Evolutionary conservation across 2,113 vertebrate species (phyloP), one percentile per base, ranked within the genome.

Genomic region (Andinoacara biseriatus): DNA sequence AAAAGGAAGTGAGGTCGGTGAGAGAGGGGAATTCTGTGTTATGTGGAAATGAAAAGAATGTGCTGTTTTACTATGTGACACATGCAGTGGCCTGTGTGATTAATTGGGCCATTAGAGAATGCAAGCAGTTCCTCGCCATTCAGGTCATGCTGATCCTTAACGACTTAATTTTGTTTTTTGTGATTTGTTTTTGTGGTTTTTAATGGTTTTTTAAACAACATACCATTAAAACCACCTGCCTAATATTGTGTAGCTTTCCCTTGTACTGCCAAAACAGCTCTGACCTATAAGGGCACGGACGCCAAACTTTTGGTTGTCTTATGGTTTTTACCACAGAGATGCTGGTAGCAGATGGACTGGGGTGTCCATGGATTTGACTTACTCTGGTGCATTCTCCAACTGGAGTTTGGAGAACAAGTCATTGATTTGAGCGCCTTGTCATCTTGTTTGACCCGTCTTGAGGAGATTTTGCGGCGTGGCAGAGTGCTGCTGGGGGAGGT

Each of bases 11-110:
- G 22, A 69, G 77, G 85, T 85, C 4, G 80, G 86, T 88, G 86
- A 83, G 82, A 89, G 82, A 78, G 56, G 43, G 79, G 78, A 82
- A 87, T 93, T 90, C 88, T 7, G 38, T 90, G 85, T 60, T 35
- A 88, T 85, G 85, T 90, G 86, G 79, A 91, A 91, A 92, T 92
- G 86, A 91, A 93, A 94, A 88, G 81, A 88, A 86, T 83, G 86
- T 84, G 67, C 85, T 92, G 76, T 85, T 92, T 80, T 76, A 33
- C 74, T 59, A 82, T 90, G 86, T 90, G 89, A 84, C 88, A 87
- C 85, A 91, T 83, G 82, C 35, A 9, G 78, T 69, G 76, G 86
- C 60, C 90, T 82, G 63, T 88, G 86, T 92, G 93, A 94, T 93
- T 90, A 85, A 94, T 91, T 86, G 74, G 59, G 67, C 82, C 84